Conservation (phyloP, 2,888 invertebrate genomes). For the Aelia acuminata region DNA sequence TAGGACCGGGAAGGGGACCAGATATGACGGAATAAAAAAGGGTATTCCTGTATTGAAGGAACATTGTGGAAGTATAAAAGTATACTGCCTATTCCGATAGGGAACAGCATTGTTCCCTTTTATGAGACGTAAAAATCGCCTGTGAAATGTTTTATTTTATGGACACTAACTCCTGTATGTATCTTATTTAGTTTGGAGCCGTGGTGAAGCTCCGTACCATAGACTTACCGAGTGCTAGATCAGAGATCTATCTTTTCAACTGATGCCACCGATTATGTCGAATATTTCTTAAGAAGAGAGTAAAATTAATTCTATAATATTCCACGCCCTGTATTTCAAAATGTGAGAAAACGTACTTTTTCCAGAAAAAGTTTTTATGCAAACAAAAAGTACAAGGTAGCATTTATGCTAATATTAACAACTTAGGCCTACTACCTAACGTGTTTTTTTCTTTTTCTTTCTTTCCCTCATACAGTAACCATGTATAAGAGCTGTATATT, state of each 20-base stretch:
- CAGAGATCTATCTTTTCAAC: neutral
- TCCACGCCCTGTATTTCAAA: no score
- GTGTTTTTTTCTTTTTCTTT: no score
- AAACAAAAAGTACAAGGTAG: no score
- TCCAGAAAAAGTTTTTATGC: no score
- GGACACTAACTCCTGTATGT: constrained; percentile 23
- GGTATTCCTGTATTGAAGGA: constrained; percentile 23
- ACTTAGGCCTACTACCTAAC: no score
- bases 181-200: constrained; percentile 24
- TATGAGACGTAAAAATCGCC: constrained; percentile 49
- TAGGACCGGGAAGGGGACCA: neutral
- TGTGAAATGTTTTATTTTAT: constrained; percentile 43
- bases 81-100: constrained; percentile 40
- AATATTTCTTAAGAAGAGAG: neutral
- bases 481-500: no score
- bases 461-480: no score
- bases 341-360: no score
- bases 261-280: neutral
- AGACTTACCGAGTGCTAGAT: neutral
- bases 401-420: no score
- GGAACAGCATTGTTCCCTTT: constrained; percentile 28
- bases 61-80: constrained; percentile 48
- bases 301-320: neutral
- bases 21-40: constrained; percentile 26
- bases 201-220: neutral